Evolutionary conservation across 2,888 invertebrate genomes (phyloP).

Genomic region (Tuberolachnus salignus): DNA sequence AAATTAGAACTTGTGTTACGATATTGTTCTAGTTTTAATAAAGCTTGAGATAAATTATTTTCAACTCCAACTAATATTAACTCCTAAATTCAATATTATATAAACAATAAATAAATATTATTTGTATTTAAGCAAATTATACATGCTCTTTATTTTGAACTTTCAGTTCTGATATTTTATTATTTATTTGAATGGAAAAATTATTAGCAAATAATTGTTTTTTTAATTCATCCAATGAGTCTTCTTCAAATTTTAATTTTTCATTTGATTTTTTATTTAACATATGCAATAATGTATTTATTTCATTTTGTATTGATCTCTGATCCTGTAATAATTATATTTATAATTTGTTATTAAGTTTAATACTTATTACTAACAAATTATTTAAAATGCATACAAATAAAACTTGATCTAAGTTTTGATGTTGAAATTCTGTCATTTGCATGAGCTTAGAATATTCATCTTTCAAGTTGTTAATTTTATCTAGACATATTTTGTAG

Average conservation of each 20-base stretch:
- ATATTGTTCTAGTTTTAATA: conserved; percentile 42
- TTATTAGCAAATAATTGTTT: conserved; percentile 45
- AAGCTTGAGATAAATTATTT: conserved; percentile 33
- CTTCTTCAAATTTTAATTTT: conserved; percentile 44
- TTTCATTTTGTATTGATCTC: conserved; percentile 47
- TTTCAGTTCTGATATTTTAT: conserved; percentile 43
- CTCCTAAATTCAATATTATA: conserved; percentile 40
- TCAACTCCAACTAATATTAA: conserved; percentile 34
- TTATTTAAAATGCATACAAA: conserved; percentile 32
- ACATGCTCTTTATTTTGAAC: conserved; percentile 50
- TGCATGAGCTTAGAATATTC: conserved; percentile 67
- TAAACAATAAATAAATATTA: not conserved
- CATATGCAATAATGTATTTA: conserved; percentile 16
- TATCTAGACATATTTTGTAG: conserved; percentile 67
- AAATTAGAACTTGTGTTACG: conserved; percentile 26
- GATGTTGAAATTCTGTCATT: conserved; percentile 64
- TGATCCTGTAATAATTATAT: conserved; percentile 28
- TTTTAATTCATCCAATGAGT: conserved; percentile 50
- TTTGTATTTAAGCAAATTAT: not conserved
- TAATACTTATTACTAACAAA: not conserved
- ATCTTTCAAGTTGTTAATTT: conserved; percentile 65
- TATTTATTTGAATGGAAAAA: conserved; percentile 43
- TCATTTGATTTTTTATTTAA: conserved; percentile 38
- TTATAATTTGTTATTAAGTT: not conserved
- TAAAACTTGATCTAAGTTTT: conserved; percentile 42